phyloP scores from a whole-genome alignment of 2,888 invertebrate genomes.

The Dysmachus trigonus region DNA sequence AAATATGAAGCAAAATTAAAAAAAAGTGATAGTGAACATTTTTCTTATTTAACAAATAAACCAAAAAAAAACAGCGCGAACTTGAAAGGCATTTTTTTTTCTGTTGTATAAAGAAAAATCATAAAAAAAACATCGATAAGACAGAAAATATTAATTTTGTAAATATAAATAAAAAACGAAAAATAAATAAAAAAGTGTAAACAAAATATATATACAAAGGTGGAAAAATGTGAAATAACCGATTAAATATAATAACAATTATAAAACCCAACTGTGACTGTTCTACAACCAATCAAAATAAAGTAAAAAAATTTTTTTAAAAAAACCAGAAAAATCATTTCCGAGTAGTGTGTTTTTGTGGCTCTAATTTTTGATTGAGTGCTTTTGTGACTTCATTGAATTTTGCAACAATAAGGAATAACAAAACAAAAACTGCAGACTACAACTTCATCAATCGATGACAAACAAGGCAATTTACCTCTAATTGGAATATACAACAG shows the following conservation, averaged over 20 bases:
- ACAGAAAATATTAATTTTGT: neutral
- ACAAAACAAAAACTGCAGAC: neutral
- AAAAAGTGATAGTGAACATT: neutral
- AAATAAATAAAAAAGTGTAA: neutral
- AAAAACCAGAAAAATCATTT: too few relatives aligned
- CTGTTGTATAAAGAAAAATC: neutral
- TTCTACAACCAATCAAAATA: neutral
- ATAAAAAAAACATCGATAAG: neutral
- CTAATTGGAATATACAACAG: neutral
- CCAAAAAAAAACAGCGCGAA: conserved; percentile 4
- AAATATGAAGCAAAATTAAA: neutral
- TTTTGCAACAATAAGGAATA: too few relatives aligned
- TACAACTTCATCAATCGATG: neutral
- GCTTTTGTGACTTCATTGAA: neutral
- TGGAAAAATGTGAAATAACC: neutral
- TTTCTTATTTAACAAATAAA: conserved; percentile 1
- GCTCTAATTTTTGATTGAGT: neutral
- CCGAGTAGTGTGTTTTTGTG: neutral
- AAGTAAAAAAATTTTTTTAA: neutral
- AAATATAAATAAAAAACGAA: neutral
- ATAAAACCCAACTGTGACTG: neutral
- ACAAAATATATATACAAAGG: neutral
- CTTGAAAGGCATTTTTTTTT: conserved; percentile 41
- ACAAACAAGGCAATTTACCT: neutral
- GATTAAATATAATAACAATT: neutral